These are phyloP conservation scores for Urocitellus parryii DNA, from an alignment of 2,113 vertebrate genomes.

Conservation along the genomic window DNA sequence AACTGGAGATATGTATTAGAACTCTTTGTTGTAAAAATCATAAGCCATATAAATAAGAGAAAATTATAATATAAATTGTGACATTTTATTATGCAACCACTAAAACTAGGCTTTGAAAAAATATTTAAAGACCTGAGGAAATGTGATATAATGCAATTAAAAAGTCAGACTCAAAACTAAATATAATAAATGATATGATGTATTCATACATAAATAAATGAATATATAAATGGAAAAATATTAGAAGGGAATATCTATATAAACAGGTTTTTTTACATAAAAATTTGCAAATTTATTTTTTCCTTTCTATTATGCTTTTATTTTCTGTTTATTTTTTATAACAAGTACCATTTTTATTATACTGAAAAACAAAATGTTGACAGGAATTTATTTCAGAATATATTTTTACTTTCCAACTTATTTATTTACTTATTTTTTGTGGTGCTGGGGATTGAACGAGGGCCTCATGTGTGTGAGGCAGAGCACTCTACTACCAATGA, in stretches of 20 bases:
- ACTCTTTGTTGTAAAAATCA: neutral
- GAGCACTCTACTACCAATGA: no score
- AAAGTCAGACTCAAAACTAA: no score
- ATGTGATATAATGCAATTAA: neutral
- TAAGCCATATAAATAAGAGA: neutral
- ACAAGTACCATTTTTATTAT: neutral
- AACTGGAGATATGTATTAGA: neutral
- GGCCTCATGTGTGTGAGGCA: no score
- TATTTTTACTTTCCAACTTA: neutral
- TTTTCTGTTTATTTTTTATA: neutral
- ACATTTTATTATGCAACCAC: neutral
- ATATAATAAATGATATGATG: no score
- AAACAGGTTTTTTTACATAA: neutral
- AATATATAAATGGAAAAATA: no score
- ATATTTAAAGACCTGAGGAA: neutral
- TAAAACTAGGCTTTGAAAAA: slow-evolving; percentile 22
- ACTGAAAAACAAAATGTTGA: neutral
- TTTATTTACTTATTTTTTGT: no score
- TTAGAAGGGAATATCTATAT: neutral
- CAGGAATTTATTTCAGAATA: neutral
- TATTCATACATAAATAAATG: no score
- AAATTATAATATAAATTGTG: neutral
- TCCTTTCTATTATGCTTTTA: neutral
- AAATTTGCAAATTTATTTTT: neutral
- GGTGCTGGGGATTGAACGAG: no score